A percentile compares a stretch with the other conserved stretches of the same genome.
Evolutionary conservation across 2,888 invertebrate species (phyloP).

Genomic region (Hydropsyche betteni): DNA sequence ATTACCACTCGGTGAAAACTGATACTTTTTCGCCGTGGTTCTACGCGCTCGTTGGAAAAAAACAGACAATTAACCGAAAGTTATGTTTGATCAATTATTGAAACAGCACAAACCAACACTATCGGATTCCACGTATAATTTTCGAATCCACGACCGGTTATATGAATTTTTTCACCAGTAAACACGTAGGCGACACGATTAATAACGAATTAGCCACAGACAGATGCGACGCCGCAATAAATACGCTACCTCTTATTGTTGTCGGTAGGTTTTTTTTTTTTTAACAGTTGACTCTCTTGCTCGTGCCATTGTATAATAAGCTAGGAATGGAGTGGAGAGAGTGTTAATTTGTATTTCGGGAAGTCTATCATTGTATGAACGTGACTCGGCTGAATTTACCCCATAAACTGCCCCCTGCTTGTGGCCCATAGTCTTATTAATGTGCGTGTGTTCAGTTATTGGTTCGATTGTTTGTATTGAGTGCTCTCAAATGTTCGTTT

Average conservation of each 20-base stretch:
- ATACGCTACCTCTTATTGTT: conserved; percentile 12
- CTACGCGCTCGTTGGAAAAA: no score
- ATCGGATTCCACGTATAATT: conserved; percentile 4
- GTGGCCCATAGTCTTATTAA: background rate
- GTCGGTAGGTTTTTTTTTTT: background rate
- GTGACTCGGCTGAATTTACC: conserved; percentile 34
- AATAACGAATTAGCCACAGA: conserved; percentile 46
- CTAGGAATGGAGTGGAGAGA: background rate
- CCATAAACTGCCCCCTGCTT: conserved; percentile 1
- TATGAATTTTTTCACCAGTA: background rate
- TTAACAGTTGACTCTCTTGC: background rate
- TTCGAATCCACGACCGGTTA: conserved; percentile 4
- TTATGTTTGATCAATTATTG: conserved; percentile 6
- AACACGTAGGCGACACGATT: conserved; percentile 30
- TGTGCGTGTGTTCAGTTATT: background rate
- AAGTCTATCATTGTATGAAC: conserved; percentile 32
- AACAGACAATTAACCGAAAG: no score
- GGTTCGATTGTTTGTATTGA: conserved; percentile 8
- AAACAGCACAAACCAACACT: background rate
- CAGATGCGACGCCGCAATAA: conserved; percentile 39
- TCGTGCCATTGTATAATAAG: background rate
- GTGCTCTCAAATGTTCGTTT: conserved; percentile 1
- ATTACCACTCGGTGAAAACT: no score
- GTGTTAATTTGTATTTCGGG: conserved; percentile 40
- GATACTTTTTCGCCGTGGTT: no score